Evolutionary conservation across 2,797 vertebrate species (phyloP).

Genomic region (Siniperca scherzeri): DNA sequence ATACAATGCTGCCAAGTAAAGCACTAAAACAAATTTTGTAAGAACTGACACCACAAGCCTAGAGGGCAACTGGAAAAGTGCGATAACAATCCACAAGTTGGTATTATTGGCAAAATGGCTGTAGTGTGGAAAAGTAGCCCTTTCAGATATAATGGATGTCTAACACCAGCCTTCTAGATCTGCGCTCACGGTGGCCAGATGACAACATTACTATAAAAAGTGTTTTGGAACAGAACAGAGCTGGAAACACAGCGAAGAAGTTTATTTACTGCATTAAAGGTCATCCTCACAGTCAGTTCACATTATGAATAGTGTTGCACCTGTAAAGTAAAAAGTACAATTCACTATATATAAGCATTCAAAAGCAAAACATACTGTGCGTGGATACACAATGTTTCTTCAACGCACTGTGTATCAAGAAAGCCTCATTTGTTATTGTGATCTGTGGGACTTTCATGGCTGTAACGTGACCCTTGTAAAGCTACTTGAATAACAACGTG

Average conservation of each 20-base stretch:
- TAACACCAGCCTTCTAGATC: conserved; percentile 51
- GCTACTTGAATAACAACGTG: conserved; percentile 64
- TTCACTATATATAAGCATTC: neutral
- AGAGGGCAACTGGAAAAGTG: conserved; percentile 76
- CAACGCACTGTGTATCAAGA: conserved; percentile 8
- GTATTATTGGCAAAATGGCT: conserved; percentile 74
- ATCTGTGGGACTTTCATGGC: conserved; percentile 48
- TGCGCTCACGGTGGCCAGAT: conserved; percentile 49
- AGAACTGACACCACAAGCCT: conserved; percentile 70
- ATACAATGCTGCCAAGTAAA: conserved; percentile 75
- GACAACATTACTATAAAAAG: conserved; percentile 64
- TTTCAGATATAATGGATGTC: conserved; percentile 69
- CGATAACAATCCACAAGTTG: conserved; percentile 74
- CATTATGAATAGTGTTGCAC: conserved; percentile 8
- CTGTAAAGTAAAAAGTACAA: conserved; percentile 11
- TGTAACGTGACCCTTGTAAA: conserved; percentile 61
- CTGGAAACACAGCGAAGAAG: conserved; percentile 19
- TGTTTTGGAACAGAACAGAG: conserved; percentile 25
- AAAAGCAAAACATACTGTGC: neutral
- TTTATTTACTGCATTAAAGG: conserved; percentile 44
- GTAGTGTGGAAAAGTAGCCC: conserved; percentile 73
- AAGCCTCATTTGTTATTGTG: conserved; percentile 18
- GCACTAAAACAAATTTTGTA: conserved; percentile 66
- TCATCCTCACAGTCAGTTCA: neutral
- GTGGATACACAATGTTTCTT: neutral